phyloP scores from a whole-genome alignment of 2,113 vertebrate genomes.

The Corvus moneduloides region DNA sequence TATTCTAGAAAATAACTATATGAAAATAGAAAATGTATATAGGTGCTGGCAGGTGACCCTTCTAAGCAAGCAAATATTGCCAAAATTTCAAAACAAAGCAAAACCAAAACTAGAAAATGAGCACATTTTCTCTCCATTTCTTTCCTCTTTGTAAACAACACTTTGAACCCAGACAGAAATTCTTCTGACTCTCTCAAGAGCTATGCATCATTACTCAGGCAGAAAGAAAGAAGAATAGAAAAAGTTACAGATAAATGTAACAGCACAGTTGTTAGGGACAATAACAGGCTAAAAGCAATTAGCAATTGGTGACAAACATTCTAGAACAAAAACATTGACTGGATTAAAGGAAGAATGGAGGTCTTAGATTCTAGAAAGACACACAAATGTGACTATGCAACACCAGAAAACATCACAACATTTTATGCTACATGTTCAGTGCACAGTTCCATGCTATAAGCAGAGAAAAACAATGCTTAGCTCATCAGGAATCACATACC shows the following conservation, averaged over 20 bases:
- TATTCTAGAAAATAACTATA: not conserved
- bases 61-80: not conserved
- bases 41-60: not conserved
- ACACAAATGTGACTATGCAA: not conserved
- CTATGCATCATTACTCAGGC: not conserved
- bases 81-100: not conserved
- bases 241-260: not conserved
- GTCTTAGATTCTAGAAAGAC: not conserved
- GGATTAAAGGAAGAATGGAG: not conserved
- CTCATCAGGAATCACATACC: slow-evolving; percentile 70
- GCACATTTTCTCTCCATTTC: not conserved
- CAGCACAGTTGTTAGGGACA: not conserved
- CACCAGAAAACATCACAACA: not conserved
- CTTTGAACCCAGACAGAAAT: not conserved
- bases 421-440: not conserved
- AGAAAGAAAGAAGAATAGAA: not conserved
- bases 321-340: not conserved
- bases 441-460: slow-evolving; percentile 8
- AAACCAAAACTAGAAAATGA: not conserved
- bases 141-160: not conserved
- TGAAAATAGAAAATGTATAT: not conserved
- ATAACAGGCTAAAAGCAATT: not conserved
- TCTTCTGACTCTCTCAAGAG: not conserved
- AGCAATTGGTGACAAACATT: not conserved
- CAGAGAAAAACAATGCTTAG: slow-evolving; percentile 2